phyloP scores from a whole-genome alignment of 2,888 invertebrate genomes.

The Pedicia rivosa region DNA sequence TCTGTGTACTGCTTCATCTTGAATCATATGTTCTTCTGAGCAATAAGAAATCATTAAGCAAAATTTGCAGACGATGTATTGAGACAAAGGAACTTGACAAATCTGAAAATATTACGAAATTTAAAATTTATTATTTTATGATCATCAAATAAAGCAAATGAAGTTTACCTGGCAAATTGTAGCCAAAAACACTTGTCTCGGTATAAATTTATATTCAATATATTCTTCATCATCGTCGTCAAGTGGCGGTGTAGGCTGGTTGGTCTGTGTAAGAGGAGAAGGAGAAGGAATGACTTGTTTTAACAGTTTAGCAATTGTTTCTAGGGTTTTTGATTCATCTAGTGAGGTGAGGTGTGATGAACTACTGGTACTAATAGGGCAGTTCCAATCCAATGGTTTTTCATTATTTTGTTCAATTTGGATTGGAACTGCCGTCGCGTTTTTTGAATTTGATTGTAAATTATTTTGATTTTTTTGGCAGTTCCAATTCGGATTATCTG shows the following conservation, averaged over 20 bases:
- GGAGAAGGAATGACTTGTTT: too few species aligned
- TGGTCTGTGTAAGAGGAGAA: too few species aligned
- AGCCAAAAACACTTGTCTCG: constrained; percentile 44
- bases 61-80: constrained; percentile 25
- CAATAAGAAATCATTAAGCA: constrained; percentile 52
- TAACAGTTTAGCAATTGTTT: too few species aligned
- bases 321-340: too few species aligned
- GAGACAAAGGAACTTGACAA: constrained; percentile 31
- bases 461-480: constrained; percentile 1
- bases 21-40: constrained; percentile 39
- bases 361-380: too few species aligned
- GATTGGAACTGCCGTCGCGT: neutral
- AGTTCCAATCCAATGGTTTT: too few species aligned
- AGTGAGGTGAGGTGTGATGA: too few species aligned
- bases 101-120: too few species aligned
- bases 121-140: too few species aligned
- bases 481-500: constrained; percentile 4
- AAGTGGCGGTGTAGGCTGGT: neutral
- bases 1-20: constrained; percentile 40
- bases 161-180: constrained; percentile 36
- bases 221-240: constrained; percentile 39
- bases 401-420: constrained; percentile 3
- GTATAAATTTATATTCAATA: constrained; percentile 46
- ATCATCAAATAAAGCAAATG: too few species aligned
- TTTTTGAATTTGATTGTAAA: neutral